Evolutionary conservation across 2,888 invertebrate species (phyloP).

Genomic region (Galerucella pusilla): DNA sequence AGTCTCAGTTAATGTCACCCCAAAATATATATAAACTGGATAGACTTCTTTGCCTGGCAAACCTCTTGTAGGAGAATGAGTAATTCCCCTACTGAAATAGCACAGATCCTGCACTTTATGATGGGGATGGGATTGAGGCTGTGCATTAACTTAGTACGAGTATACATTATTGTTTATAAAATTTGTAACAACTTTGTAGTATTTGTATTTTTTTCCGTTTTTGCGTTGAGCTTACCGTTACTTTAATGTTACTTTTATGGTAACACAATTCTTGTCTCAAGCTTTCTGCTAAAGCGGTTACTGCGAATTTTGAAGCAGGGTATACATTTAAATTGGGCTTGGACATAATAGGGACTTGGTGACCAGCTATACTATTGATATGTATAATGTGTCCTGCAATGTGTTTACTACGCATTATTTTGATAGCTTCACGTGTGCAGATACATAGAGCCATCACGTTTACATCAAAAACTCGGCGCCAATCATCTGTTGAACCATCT

Average conservation of each 20-base stretch:
- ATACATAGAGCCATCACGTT: constrained; percentile 52
- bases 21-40: too few species aligned
- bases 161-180: neutral
- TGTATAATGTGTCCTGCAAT: constrained; percentile 52
- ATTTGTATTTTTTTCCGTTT: too few species aligned
- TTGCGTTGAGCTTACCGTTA: constrained; percentile 46
- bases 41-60: too few species aligned
- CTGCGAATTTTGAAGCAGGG: constrained; percentile 52
- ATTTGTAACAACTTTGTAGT: neutral
- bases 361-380: constrained; percentile 51
- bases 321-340: constrained; percentile 46
- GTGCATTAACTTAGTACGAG: too few species aligned
- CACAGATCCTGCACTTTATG: too few species aligned
- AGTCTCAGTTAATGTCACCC: too few species aligned
- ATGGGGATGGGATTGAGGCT: too few species aligned
- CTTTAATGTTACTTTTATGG: constrained; percentile 47
- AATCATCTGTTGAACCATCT: too few species aligned
- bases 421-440: constrained; percentile 51
- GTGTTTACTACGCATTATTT: constrained; percentile 47
- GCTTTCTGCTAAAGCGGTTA: constrained; percentile 52
- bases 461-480: constrained; percentile 37
- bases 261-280: constrained; percentile 49
- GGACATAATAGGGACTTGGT: constrained; percentile 44
- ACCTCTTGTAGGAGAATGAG: too few species aligned
- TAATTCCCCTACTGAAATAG: too few species aligned